Evolutionary conservation across 2,888 invertebrate species (phyloP).

Genomic region (Cephonodes hylas): DNA sequence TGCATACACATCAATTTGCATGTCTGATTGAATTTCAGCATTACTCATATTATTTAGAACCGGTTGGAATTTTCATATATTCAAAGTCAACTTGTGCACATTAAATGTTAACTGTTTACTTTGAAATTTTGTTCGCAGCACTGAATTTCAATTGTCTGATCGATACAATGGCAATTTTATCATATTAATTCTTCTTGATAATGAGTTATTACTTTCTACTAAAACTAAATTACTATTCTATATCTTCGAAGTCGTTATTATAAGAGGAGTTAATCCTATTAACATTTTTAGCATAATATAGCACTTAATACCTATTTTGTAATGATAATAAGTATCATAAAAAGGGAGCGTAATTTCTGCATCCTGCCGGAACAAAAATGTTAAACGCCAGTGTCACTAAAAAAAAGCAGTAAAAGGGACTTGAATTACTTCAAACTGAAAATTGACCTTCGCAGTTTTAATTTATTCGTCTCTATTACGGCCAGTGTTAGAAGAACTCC

Average conservation of each 20-base stretch:
- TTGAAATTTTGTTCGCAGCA: background rate
- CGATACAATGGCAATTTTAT: background rate
- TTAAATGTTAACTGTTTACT: background rate
- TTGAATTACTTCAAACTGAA: constrained; percentile 22
- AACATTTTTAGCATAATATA: too few relatives aligned
- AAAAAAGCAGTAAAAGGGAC: background rate
- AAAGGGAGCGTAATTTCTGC: too few relatives aligned
- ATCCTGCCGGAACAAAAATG: background rate
- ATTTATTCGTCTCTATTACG: constrained; percentile 54
- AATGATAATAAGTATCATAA: too few relatives aligned
- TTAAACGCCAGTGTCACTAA: background rate
- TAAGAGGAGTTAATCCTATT: too few relatives aligned
- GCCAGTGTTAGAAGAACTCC: constrained; percentile 48
- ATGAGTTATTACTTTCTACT: too few relatives aligned
- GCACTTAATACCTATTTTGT: too few relatives aligned
- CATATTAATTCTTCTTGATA: background rate
- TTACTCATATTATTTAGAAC: background rate
- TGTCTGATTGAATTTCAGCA: background rate
- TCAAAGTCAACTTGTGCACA: background rate
- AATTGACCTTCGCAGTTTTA: constrained; percentile 66
- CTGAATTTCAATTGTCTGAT: background rate
- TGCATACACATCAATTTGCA: background rate
- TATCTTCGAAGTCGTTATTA: too few relatives aligned
- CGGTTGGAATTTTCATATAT: background rate
- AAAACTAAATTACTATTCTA: too few relatives aligned